Percentiles rank a stretch among this genome's conserved stretches.
These are phyloP conservation scores for Ramphastos sulfuratus DNA, from an alignment of 2,113 vertebrate genomes.

Conservation along the genomic window DNA sequence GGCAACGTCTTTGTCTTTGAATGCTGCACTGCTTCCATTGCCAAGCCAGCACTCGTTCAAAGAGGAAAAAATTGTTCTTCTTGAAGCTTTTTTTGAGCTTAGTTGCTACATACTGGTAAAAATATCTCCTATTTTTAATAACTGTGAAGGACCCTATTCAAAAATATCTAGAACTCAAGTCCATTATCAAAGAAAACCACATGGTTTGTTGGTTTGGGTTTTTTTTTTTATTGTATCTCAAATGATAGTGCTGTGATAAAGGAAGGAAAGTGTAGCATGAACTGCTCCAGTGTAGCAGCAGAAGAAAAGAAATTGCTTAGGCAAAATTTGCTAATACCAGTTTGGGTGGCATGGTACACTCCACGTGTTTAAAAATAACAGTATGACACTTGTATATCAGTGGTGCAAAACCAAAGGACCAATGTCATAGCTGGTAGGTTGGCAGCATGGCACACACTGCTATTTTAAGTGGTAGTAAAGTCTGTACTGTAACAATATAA, in stretches of 20 bases:
- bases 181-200: not conserved
- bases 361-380: conserved; percentile 58
- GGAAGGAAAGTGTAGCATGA: not conserved
- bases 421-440: conserved; percentile 28
- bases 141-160: not conserved
- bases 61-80: not conserved
- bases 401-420: conserved; percentile 27
- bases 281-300: not conserved
- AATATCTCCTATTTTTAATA: not conserved
- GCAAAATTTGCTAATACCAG: not conserved
- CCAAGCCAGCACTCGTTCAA: not conserved
- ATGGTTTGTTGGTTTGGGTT: not conserved
- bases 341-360: not conserved
- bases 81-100: not conserved
- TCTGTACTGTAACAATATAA: not conserved
- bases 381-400: conserved; percentile 32
- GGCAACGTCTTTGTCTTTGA: not conserved
- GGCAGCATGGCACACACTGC: not conserved
- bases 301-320: not conserved
- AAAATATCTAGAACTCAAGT: not conserved
- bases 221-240: not conserved
- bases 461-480: conserved; percentile 47
- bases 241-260: not conserved
- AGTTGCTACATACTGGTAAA: not conserved
- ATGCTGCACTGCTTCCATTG: not conserved